These are phyloP conservation scores for Sisyra terminalis DNA, from an alignment of 2,888 invertebrate genomes.

Conservation along the genomic window DNA sequence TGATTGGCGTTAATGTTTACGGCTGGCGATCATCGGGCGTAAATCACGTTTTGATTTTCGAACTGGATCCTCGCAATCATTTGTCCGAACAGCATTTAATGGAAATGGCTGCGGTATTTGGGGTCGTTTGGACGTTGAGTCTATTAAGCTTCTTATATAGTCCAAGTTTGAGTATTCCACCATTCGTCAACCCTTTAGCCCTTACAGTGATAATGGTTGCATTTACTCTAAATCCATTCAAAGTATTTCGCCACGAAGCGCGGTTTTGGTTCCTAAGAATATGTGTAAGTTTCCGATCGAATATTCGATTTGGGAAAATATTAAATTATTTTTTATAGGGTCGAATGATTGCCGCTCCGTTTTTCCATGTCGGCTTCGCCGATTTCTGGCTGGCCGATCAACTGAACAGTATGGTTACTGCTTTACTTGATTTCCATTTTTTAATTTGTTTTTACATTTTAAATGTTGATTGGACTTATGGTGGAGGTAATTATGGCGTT, in stretches of 20 bases:
- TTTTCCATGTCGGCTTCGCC: slow-evolving; percentile 63
- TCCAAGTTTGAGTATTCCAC: slow-evolving; percentile 47
- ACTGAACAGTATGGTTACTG: slow-evolving; percentile 58
- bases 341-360: slow-evolving; percentile 52
- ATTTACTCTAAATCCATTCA: slow-evolving; percentile 61
- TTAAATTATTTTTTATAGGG: slow-evolving; percentile 24
- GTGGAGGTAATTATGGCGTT: slow-evolving; percentile 20
- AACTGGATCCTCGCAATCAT: slow-evolving; percentile 64
- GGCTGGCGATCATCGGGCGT: slow-evolving; percentile 71
- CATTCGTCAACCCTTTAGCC: slow-evolving; percentile 59
- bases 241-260: slow-evolving; percentile 57
- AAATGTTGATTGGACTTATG: slow-evolving; percentile 37
- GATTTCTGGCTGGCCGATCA: slow-evolving; percentile 82
- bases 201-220: slow-evolving; percentile 47
- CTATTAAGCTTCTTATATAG: slow-evolving; percentile 49
- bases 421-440: slow-evolving; percentile 64
- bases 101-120: slow-evolving; percentile 60
- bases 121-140: slow-evolving; percentile 56
- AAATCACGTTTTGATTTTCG: slow-evolving; percentile 71
- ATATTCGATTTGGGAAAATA: neutral
- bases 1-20: slow-evolving; percentile 66
- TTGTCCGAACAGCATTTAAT: slow-evolving; percentile 58
- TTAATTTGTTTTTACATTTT: slow-evolving; percentile 58
- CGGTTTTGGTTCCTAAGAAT: slow-evolving; percentile 56
- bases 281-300: slow-evolving; percentile 28